phyloP scores from a whole-genome alignment of 2,888 invertebrate genomes.

The Caenorhabditis virilis region DNA sequence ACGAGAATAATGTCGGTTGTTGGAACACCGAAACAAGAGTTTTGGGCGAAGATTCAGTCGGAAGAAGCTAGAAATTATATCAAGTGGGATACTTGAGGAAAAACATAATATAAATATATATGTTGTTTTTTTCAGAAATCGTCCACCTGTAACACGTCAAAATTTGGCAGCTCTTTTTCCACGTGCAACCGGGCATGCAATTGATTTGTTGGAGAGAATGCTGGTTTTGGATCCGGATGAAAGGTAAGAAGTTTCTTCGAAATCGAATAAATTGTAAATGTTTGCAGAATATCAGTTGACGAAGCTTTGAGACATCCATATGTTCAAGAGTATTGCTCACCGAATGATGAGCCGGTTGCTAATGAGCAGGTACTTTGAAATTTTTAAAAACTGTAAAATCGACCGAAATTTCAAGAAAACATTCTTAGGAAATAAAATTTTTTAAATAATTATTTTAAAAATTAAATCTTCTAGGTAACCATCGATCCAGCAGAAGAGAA shows the following conservation, averaged over 20 bases:
- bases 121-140: constrained; percentile 35
- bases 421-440: not conserved
- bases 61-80: constrained; percentile 89
- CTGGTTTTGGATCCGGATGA: constrained; percentile 89
- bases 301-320: constrained; percentile 61
- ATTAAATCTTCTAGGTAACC: constrained; percentile 17
- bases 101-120: not conserved
- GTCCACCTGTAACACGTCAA: constrained; percentile 46
- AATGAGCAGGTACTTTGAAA: constrained; percentile 42
- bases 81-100: constrained; percentile 11
- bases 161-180: constrained; percentile 75
- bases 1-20: constrained; percentile 94
- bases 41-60: constrained; percentile 92
- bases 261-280: not conserved
- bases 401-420: not conserved
- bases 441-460: too few species aligned
- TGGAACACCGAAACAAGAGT: constrained; percentile 87
- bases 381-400: constrained; percentile 3
- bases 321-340: constrained; percentile 54
- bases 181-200: constrained; percentile 95
- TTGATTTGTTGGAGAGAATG: constrained; percentile 95
- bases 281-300: constrained; percentile 58
- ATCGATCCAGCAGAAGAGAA: constrained; percentile 89
- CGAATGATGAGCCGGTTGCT: constrained; percentile 61
- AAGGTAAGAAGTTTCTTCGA: constrained; percentile 40